These are phyloP conservation scores for Polymixis lichenea DNA, from an alignment of 2,888 invertebrate species.

Conservation along the genomic window DNA sequence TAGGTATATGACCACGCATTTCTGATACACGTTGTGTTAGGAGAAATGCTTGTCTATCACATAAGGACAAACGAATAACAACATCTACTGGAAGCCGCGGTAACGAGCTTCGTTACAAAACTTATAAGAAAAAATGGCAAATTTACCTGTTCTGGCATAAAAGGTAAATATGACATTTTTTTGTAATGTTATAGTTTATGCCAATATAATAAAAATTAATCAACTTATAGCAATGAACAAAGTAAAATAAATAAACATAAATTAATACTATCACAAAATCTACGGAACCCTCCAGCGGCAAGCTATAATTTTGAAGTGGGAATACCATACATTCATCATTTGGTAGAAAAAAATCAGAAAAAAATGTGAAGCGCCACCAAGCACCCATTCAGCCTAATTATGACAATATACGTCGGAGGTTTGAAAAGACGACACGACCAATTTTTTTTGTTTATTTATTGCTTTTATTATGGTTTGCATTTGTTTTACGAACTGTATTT, in stretches of 20 bases:
- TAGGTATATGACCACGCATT: too few species aligned
- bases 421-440: conserved; percentile 74
- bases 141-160: too few species aligned
- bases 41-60: neutral
- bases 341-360: conserved; percentile 72
- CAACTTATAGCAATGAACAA: neutral
- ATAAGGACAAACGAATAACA: neutral
- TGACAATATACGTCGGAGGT: conserved; percentile 87
- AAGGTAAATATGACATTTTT: too few species aligned
- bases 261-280: neutral
- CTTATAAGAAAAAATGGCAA: too few species aligned
- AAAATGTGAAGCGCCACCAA: conserved; percentile 82
- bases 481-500: conserved; percentile 43
- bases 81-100: too few species aligned
- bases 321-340: conserved; percentile 69
- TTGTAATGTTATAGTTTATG: neutral
- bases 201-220: neutral
- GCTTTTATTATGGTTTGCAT: conserved; percentile 65
- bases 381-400: conserved; percentile 78
- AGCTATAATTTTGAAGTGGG: conserved; percentile 42
- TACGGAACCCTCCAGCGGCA: conserved; percentile 41
- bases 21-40: too few species aligned
- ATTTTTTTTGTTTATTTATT: conserved; percentile 83
- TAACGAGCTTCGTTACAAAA: too few species aligned
- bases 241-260: neutral